These are phyloP conservation scores for Adela reaumurella DNA, from an alignment of 2,888 invertebrate species.

Conservation along the genomic window DNA sequence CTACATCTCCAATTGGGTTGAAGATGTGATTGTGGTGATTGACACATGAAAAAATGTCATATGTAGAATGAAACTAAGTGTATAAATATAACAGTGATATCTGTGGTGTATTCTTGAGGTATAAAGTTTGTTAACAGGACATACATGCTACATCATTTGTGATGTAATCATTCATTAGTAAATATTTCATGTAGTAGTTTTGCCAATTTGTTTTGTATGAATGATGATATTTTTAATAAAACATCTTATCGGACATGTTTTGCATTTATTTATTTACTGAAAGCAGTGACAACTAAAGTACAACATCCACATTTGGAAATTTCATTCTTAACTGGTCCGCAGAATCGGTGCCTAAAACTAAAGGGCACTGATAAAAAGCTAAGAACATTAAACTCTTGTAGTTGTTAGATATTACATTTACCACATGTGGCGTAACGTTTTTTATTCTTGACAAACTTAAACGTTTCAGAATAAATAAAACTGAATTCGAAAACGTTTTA, in stretches of 20 bases:
- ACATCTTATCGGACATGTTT: slow-evolving; percentile 3
- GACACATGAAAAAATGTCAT: no score
- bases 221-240: no score
- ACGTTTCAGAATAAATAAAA: slow-evolving; percentile 26
- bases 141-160: no score
- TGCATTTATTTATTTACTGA: slow-evolving; percentile 7
- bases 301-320: slow-evolving; percentile 42
- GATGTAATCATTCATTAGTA: no score
- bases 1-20: no score
- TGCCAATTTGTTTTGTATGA: no score
- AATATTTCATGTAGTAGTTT: no score
- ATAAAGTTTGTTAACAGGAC: no score
- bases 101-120: no score
- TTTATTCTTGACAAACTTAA: slow-evolving; percentile 39
- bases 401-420: slow-evolving; percentile 38
- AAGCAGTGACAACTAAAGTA: slow-evolving; percentile 5
- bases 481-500: slow-evolving; percentile 26
- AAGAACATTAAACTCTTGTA: slow-evolving; percentile 39
- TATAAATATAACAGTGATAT: no score
- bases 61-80: no score
- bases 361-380: slow-evolving; percentile 42
- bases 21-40: no score
- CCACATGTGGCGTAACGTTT: slow-evolving; percentile 34
- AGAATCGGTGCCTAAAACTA: slow-evolving; percentile 35
- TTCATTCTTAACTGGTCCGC: slow-evolving; percentile 39